Percentiles rank a stretch among this genome's conserved stretches.
These are phyloP conservation scores for Microtus oregoni DNA, from an alignment of 2,113 vertebrate genomes.

Conservation along the genomic window DNA sequence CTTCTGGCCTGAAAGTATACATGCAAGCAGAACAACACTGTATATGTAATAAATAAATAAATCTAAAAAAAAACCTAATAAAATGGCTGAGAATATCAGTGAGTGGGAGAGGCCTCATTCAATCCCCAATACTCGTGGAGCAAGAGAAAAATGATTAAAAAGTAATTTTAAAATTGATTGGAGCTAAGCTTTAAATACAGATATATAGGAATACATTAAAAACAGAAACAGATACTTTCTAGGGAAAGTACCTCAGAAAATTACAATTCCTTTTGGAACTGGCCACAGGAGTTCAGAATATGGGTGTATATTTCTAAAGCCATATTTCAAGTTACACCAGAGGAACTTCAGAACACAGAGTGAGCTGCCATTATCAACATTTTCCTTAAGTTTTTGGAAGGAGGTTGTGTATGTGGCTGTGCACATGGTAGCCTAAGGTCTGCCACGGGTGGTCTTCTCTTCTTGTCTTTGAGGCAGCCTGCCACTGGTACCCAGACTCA, in stretches of 20 bases:
- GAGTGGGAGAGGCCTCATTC: background rate
- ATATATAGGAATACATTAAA: background rate
- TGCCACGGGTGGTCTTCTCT: background rate
- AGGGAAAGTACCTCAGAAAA: background rate
- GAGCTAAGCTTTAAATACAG: background rate
- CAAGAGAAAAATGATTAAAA: background rate
- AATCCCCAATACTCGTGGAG: background rate
- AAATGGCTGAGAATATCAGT: background rate
- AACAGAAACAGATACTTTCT: constrained; percentile 11
- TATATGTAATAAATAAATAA: too few relatives aligned
- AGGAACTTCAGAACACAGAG: background rate
- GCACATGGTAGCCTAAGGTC: background rate
- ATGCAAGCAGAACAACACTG: too few relatives aligned
- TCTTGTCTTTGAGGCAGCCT: background rate
- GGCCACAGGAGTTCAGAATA: background rate
- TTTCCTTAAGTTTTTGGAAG: background rate
- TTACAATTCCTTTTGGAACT: background rate
- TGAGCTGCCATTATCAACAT: background rate
- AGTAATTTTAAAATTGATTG: background rate
- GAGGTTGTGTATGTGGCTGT: too few relatives aligned
- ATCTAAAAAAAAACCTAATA: background rate
- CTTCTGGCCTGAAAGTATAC: too few relatives aligned
- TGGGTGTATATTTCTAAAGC: background rate
- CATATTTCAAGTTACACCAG: background rate
- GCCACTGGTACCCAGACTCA: background rate